Percentiles rank a stretch among this genome's conserved stretches.
Conservation (phyloP, 30 jellyfish, hydroid and myxozoan genomes). For the Aurelia aurita complex sp. Pacific region DNA sequence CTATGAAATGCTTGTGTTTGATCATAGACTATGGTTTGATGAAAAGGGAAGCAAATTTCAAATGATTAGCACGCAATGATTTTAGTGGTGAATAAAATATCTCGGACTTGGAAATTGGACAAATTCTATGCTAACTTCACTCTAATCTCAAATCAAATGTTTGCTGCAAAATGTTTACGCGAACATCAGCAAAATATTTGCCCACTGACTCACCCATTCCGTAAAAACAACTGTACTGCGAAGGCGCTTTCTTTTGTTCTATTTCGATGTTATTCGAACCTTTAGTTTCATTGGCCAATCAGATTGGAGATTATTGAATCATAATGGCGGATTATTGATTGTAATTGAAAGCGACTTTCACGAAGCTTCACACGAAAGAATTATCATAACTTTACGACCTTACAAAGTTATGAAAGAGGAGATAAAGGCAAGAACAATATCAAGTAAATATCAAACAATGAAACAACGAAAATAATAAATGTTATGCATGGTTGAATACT, state of each 20-base stretch:
- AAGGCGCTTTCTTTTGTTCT: slow-evolving; percentile 26
- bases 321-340: slow-evolving; percentile 23
- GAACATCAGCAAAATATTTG: too few species aligned
- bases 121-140: too few species aligned
- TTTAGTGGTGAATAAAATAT: too few species aligned
- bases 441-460: not conserved
- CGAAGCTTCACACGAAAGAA: not conserved
- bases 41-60: too few species aligned
- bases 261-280: not conserved
- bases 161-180: too few species aligned
- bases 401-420: not conserved
- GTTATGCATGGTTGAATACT: slow-evolving; percentile 32
- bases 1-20: too few species aligned
- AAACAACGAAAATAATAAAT: not conserved
- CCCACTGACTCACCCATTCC: too few species aligned
- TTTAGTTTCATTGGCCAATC: slow-evolving; percentile 24
- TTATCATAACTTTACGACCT: too few species aligned
- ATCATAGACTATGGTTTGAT: too few species aligned
- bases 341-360: not conserved
- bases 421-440: not conserved
- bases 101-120: too few species aligned
- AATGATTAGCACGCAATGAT: too few species aligned
- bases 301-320: slow-evolving; percentile 18
- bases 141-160: too few species aligned
- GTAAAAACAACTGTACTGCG: not conserved